Evolutionary conservation across 2,113 vertebrate genomes (phyloP).

Genomic region (Hucho hucho): DNA sequence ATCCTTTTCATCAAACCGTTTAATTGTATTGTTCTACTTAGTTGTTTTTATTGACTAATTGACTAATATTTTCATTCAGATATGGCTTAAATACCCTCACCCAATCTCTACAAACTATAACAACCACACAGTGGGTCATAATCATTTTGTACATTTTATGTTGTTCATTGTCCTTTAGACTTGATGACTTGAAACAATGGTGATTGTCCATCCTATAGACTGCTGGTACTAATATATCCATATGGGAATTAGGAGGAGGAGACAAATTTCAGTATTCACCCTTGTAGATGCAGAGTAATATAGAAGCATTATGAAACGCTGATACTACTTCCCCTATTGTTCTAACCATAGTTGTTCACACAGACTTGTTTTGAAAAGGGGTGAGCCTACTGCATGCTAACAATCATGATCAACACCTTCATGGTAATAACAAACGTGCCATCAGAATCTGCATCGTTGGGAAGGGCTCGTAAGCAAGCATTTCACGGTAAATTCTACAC

Average conservation of each 20-base stretch:
- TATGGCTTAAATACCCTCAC: neutral
- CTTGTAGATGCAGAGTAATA: conserved; percentile 46
- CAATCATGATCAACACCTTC: conserved; percentile 37
- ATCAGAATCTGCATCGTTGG: neutral
- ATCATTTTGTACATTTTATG: conserved; percentile 22
- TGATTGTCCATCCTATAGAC: conserved; percentile 39
- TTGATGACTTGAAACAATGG: conserved; percentile 33
- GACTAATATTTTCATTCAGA: neutral
- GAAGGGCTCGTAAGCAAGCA: too few relatives aligned
- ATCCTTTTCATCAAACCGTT: neutral
- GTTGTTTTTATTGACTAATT: conserved; percentile 18
- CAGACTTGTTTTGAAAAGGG: conserved; percentile 30
- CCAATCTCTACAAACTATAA: neutral
- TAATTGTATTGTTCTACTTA: conserved; percentile 12
- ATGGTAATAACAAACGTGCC: conserved; percentile 34
- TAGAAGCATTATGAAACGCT: conserved; percentile 24
- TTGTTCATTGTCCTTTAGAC: conserved; percentile 33
- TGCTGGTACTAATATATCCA: conserved; percentile 36
- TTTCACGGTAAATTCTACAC: too few relatives aligned
- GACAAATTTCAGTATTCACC: conserved; percentile 46
- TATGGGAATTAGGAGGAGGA: conserved; percentile 39
- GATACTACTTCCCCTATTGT: conserved; percentile 28
- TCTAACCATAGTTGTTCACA: conserved; percentile 22
- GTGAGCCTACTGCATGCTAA: conserved; percentile 50
- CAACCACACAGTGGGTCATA: conserved; percentile 24